Evolutionary conservation across 2,113 vertebrate species (phyloP).

Genomic region (Chamaea fasciata): DNA sequence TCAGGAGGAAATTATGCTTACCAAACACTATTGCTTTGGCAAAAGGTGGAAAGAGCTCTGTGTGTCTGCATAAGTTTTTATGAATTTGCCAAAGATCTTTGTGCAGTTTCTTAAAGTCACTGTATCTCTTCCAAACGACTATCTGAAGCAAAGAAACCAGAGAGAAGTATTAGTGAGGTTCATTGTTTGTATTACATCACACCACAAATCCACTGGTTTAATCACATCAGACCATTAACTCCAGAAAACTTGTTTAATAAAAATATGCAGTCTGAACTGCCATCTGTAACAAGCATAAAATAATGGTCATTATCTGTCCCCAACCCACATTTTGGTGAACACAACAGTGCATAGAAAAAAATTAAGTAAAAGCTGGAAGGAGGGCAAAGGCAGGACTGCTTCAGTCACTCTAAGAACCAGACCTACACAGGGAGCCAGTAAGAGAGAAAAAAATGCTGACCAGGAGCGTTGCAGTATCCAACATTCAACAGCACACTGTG

Average conservation of each 20-base stretch:
- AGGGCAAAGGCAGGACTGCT: not conserved
- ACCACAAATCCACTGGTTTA: not conserved
- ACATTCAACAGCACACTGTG: not conserved
- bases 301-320: not conserved
- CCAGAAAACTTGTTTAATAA: not conserved
- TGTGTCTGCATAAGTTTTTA: conserved; percentile 86
- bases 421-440: not conserved
- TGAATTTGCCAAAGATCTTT: conserved; percentile 95
- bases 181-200: not conserved
- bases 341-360: not conserved
- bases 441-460: not conserved
- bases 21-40: conserved; percentile 96
- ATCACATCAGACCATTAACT: not conserved
- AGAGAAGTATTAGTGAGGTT: conserved; percentile 23
- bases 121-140: conserved; percentile 97
- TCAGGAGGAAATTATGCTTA: conserved; percentile 72
- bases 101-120: conserved; percentile 96
- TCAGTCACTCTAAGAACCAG: not conserved
- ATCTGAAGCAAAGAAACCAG: conserved; percentile 76
- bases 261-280: not conserved
- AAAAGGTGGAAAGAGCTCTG: conserved; percentile 94
- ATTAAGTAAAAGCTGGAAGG: not conserved
- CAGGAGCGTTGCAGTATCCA: not conserved
- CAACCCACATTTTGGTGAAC: not conserved
- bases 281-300: not conserved